Evolutionary conservation across 92 coral and sea anemone species (phyloP), one percentile per base, ranked within the genome.

Genomic region (Isaurus tuberculatus): DNA sequence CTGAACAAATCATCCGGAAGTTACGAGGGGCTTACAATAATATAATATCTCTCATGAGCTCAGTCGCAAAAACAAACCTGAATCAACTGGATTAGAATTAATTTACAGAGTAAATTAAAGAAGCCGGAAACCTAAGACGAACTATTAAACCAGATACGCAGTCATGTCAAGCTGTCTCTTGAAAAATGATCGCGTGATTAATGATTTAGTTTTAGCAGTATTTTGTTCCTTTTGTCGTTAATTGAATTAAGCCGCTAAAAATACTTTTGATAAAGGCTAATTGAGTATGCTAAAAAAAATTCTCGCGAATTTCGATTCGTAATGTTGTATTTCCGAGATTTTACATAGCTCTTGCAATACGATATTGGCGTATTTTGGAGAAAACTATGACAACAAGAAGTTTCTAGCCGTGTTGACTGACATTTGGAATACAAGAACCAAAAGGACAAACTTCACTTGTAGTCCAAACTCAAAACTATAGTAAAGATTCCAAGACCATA

Each of bases 1-100:
- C 68, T 23, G 51, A 77, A 57, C 51, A 58, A 57, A 60, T 77
- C 32, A 57, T 75, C 82, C 53, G 70, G 82, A 74, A 29, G 79
- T 73, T 73, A 44, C 14, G 32, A 48, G 25, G 23, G 77, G 30
- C 32, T 71, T 55, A 5, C 10, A 55, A 1, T 19, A 20, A 55
- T 55, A 55, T 19, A 19, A 1, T 40, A 40, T 40, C 9, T 40
- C 46, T 40, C 42, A 2, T 36, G n/a, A n/a, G n/a, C 42, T 36
- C 9, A 40, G 46, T 40, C 46, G 11, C 63, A 6, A 2, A 5
- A 19, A 55, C 9, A 55, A 55, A 55, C 28, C 63, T 2, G 7
- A 17, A 55, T 19, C 9, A 26, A 19, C 63, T 55, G 63, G 27
- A 20, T 19, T n/a, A n/a, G n/a, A 55, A 55, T 26, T 19, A 4